Conservation (phyloP, 2,888 invertebrate genomes). For the Odontocerum albicorne region DNA sequence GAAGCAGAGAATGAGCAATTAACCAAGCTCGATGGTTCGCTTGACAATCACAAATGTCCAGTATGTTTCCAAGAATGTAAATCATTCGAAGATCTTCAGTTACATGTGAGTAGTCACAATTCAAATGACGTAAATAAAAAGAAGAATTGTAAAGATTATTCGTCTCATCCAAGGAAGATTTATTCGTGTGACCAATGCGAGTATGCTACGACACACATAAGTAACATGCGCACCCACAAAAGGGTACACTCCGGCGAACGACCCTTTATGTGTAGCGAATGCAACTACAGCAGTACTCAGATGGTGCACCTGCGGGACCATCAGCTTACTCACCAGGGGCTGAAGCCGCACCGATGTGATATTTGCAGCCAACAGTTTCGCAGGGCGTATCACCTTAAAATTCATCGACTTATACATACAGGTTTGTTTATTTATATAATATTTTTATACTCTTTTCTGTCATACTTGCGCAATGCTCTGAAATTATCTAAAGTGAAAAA, state of each 20-base stretch:
- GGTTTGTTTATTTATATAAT: background rate
- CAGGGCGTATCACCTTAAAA: background rate
- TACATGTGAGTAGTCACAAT: too few relatives aligned
- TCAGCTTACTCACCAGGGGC: conserved; percentile 5
- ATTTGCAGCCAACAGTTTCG: conserved; percentile 4
- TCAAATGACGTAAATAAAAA: too few relatives aligned
- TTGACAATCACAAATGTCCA: too few relatives aligned
- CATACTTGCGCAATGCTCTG: too few relatives aligned
- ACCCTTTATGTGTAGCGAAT: conserved; percentile 14
- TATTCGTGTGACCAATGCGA: conserved; percentile 18
- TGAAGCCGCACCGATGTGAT: conserved; percentile 12
- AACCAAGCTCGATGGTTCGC: too few relatives aligned
- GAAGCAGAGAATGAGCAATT: too few relatives aligned
- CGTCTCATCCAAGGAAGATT: too few relatives aligned
- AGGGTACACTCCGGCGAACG: conserved; percentile 17
- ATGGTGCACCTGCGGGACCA: conserved; percentile 12
- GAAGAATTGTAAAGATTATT: too few relatives aligned
- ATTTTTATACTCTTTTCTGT: too few relatives aligned
- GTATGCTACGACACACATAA: conserved; percentile 12
- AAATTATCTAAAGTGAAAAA: too few relatives aligned
- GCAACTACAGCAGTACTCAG: conserved; percentile 15
- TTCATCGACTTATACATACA: conserved; percentile 6
- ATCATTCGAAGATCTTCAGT: too few relatives aligned
- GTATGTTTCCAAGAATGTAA: too few relatives aligned
- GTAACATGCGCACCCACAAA: conserved; percentile 21